Percentiles rank a stretch among this genome's conserved stretches.
Conservation (phyloP, 2,797 vertebrate genomes). For the Epinephelus malabaricus region DNA sequence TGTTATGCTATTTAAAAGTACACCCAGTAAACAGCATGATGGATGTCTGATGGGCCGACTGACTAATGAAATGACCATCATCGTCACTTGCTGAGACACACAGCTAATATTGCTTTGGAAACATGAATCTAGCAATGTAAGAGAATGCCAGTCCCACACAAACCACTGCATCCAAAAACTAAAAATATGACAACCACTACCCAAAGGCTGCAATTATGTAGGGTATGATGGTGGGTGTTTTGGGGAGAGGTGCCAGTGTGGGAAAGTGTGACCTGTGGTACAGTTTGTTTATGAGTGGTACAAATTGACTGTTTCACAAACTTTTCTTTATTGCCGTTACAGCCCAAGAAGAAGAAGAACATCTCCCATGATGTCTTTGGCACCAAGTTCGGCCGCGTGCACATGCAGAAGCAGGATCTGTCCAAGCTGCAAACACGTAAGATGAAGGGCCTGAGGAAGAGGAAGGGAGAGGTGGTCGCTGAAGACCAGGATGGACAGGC, state of each 20-base stretch:
- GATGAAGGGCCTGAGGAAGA: slow-evolving; percentile 96
- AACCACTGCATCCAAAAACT: neutral
- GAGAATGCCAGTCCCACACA: neutral
- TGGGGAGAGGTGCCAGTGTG: neutral
- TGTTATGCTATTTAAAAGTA: too few relatives aligned
- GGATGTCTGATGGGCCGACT: neutral
- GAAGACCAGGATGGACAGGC: slow-evolving; percentile 62
- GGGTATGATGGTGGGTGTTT: too few relatives aligned
- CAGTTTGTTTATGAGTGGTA: too few relatives aligned
- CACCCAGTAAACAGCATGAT: too few relatives aligned
- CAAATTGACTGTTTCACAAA: neutral
- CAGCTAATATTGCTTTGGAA: too few relatives aligned
- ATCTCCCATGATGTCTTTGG: slow-evolving; percentile 94
- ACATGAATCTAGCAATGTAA: too few relatives aligned
- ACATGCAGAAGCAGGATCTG: slow-evolving; percentile 98
- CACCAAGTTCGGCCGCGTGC: slow-evolving; percentile 92
- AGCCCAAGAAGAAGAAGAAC: slow-evolving; percentile 98
- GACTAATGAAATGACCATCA: neutral
- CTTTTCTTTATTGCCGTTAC: slow-evolving; percentile 31
- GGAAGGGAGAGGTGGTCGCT: slow-evolving; percentile 77
- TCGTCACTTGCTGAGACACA: too few relatives aligned
- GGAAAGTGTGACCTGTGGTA: neutral
- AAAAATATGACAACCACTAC: too few relatives aligned
- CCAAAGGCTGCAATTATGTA: too few relatives aligned
- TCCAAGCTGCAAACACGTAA: slow-evolving; percentile 94